Evolutionary conservation across 2,888 invertebrate genomes (phyloP).

Genomic region (Thysanoteuthis rhombus): DNA sequence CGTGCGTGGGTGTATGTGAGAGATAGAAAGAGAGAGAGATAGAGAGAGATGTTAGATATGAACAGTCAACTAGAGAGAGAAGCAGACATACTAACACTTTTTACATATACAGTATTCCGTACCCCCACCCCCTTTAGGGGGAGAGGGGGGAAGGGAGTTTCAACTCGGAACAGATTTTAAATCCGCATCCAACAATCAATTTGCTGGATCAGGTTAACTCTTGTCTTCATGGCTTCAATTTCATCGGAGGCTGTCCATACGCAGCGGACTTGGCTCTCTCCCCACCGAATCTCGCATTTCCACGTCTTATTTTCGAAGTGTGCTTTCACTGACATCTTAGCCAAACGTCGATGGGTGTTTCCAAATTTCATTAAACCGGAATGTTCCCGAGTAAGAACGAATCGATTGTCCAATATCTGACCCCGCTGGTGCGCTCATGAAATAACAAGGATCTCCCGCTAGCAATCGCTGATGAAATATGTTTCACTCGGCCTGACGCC

Average conservation of each 20-base stretch:
- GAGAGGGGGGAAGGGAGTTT: too few relatives aligned
- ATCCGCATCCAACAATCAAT: background rate
- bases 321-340: background rate
- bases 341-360: background rate
- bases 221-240: background rate
- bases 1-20: too few relatives aligned
- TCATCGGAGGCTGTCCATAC: background rate
- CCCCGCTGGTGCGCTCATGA: background rate
- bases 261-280: background rate
- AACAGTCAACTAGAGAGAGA: too few relatives aligned
- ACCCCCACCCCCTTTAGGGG: too few relatives aligned
- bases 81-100: too few relatives aligned
- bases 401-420: background rate
- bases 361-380: background rate
- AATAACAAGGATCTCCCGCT: background rate
- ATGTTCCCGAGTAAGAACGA: background rate
- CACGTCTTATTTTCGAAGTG: background rate
- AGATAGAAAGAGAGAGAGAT: too few relatives aligned
- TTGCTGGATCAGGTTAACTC: background rate
- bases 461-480: background rate
- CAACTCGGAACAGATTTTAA: too few relatives aligned
- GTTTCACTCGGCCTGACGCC: background rate
- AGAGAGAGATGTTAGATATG: too few relatives aligned
- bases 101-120: too few relatives aligned
- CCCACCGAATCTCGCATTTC: background rate